A percentile compares a stretch with the other conserved stretches of the same genome.
Evolutionary conservation across 2,797 vertebrate species (phyloP).

Genomic region (Kryptopterus vitreolus): DNA sequence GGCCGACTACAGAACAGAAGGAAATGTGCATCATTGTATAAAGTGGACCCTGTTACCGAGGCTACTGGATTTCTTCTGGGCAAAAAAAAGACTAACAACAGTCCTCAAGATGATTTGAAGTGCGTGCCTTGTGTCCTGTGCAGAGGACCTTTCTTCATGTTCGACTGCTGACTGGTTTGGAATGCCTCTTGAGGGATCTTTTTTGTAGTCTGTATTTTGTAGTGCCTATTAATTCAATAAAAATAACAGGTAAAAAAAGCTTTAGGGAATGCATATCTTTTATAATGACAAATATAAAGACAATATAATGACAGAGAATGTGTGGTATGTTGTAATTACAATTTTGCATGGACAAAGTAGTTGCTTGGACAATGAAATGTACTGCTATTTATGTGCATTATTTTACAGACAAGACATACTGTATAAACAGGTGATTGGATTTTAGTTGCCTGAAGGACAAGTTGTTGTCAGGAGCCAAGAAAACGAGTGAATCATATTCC

Average conservation of each 20-base stretch:
- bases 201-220: constrained; percentile 83
- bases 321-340: neutral
- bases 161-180: constrained; percentile 71
- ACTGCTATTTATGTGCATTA: too few relatives aligned
- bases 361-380: neutral
- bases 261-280: neutral
- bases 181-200: constrained; percentile 76
- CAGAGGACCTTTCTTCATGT: constrained; percentile 78
- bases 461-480: neutral
- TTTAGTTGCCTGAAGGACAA: neutral
- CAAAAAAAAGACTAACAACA: constrained; percentile 74
- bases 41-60: constrained; percentile 72
- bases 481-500: neutral
- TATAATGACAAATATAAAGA: neutral
- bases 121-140: constrained; percentile 67
- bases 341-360: neutral
- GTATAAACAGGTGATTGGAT: neutral
- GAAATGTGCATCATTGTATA: constrained; percentile 77
- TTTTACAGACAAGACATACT: too few relatives aligned
- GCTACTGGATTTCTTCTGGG: constrained; percentile 75
- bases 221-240: constrained; percentile 69
- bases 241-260: neutral
- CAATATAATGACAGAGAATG: neutral
- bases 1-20: constrained; percentile 59
- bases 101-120: constrained; percentile 68